These are phyloP conservation scores for Dolichoris vasculosae DNA, from an alignment of 1,140 invertebrate species.

Conservation along the genomic window DNA sequence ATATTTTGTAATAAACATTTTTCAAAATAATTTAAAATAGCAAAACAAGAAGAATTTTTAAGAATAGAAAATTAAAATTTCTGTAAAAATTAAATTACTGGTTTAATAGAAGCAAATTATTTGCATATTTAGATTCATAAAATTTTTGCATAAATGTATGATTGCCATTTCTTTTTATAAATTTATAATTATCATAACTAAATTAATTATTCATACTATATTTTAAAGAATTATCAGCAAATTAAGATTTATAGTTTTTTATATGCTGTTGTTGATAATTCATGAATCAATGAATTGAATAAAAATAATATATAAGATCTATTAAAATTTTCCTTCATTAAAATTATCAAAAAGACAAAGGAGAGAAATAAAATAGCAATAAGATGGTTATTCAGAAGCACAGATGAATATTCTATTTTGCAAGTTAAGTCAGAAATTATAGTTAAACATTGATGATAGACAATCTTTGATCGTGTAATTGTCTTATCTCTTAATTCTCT, in stretches of 20 bases:
- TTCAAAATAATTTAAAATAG: too few relatives aligned
- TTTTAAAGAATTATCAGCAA: too few relatives aligned
- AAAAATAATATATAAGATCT: background rate
- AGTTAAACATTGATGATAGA: slow-evolving; percentile 57
- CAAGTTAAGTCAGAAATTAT: slow-evolving; percentile 57
- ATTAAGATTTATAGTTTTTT: background rate
- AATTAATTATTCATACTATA: too few relatives aligned
- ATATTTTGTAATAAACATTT: too few relatives aligned
- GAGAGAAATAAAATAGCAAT: background rate
- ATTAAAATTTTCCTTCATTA: background rate
- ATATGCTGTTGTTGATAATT: background rate
- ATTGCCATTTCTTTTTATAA: too few relatives aligned
- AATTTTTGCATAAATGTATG: too few relatives aligned
- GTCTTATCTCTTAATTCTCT: slow-evolving; percentile 53
- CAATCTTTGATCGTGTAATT: slow-evolving; percentile 62
- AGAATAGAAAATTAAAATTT: too few relatives aligned
- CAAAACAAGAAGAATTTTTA: too few relatives aligned
- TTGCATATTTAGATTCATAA: too few relatives aligned
- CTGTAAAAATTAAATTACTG: too few relatives aligned
- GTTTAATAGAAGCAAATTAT: too few relatives aligned
- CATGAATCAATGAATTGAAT: background rate
- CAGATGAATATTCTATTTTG: slow-evolving; percentile 36
- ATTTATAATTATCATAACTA: too few relatives aligned
- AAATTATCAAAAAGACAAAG: background rate
- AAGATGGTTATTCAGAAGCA: background rate